phyloP scores from a whole-genome alignment of 2,797 vertebrate genomes.

The Etheostoma nigrum region DNA sequence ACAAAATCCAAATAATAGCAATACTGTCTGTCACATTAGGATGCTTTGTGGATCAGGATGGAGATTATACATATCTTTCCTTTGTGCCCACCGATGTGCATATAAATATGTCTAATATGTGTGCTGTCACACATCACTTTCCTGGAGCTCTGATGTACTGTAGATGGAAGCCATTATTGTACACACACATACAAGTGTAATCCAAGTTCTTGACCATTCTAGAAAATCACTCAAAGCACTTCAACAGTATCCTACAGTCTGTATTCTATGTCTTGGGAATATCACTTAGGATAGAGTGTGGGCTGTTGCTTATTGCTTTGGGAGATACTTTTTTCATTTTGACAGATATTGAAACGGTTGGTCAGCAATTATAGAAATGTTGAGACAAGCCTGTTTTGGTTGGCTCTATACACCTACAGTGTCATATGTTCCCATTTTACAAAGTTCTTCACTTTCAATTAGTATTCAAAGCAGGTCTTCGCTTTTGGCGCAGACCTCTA shows the following conservation, averaged over 20 bases:
- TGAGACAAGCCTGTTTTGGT: slow-evolving; percentile 1
- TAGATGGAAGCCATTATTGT: background rate
- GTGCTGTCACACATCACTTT: background rate
- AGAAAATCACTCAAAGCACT: slow-evolving; percentile 21
- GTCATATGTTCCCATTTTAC: background rate
- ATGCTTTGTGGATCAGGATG: background rate
- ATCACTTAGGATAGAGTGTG: slow-evolving; percentile 41
- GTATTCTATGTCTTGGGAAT: slow-evolving; percentile 46
- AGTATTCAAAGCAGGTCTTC: slow-evolving; percentile 29
- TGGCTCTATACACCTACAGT: background rate
- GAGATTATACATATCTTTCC: slow-evolving; percentile 13
- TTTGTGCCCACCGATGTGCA: background rate
- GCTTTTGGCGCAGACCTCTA: slow-evolving; percentile 12
- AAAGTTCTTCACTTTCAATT: slow-evolving; percentile 18
- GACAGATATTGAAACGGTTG: slow-evolving; percentile 54
- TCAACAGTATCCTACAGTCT: slow-evolving; percentile 15
- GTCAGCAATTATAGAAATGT: slow-evolving; percentile 37
- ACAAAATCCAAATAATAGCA: slow-evolving; percentile 22
- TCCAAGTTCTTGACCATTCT: slow-evolving; percentile 4
- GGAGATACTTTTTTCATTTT: slow-evolving; percentile 56
- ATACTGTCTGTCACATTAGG: slow-evolving; percentile 16
- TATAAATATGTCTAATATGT: background rate
- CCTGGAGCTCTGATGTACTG: background rate
- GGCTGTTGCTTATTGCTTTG: slow-evolving; percentile 68
- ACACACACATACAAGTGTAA: background rate